Conservation (phyloP, 2,797 vertebrate species). For the Cottoperca gobio region DNA sequence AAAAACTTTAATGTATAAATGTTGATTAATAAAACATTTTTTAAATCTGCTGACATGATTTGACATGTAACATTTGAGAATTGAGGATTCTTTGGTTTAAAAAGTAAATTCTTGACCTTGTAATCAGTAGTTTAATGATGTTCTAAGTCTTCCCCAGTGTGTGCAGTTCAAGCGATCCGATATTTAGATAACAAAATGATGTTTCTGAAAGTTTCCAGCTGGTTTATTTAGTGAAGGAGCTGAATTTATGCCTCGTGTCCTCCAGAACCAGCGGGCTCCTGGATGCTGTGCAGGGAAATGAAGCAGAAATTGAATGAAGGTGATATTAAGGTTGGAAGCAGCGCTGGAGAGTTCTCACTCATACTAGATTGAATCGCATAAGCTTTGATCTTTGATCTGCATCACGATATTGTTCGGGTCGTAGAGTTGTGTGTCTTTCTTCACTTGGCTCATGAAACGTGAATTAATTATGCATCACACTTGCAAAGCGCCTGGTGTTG, state of each 20-base stretch:
- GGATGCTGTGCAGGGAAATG: constrained; percentile 24
- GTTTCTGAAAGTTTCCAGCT: too few species aligned
- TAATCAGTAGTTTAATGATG: too few species aligned
- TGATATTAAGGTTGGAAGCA: constrained; percentile 14
- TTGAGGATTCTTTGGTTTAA: too few species aligned
- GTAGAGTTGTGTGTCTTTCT: constrained; percentile 7
- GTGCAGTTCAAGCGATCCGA: too few species aligned
- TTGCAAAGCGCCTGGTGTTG: constrained; percentile 25
- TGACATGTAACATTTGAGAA: too few species aligned
- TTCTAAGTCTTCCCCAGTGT: too few species aligned
- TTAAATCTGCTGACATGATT: too few species aligned
- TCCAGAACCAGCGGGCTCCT: background rate
- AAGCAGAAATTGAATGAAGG: constrained; percentile 50
- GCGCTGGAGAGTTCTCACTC: constrained; percentile 33
- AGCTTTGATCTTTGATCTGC: constrained; percentile 58
- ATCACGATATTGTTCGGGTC: constrained; percentile 42
- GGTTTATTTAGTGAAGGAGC: background rate
- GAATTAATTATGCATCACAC: constrained; percentile 53
- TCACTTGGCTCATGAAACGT: constrained; percentile 36
- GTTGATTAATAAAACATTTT: too few species aligned
- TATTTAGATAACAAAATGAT: too few species aligned
- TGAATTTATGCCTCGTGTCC: constrained; percentile 3
- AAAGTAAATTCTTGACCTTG: too few species aligned
- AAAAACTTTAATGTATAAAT: too few species aligned
- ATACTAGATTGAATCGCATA: constrained; percentile 22